Evolutionary conservation across 2,113 vertebrate species (phyloP).

Genomic region (Mixornis gularis): DNA sequence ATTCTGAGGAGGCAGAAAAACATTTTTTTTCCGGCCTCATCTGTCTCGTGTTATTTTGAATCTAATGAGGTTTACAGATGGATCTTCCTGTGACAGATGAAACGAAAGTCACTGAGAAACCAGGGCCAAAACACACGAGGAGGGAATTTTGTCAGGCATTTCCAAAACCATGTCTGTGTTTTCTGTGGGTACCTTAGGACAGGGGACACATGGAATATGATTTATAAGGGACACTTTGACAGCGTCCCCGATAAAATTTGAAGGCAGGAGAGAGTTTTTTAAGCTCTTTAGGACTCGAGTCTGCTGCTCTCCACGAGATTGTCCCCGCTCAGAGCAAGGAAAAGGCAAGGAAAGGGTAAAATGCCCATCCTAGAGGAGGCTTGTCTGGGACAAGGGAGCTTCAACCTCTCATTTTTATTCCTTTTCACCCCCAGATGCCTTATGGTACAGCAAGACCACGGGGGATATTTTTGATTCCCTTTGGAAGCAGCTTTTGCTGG

Average conservation of each 20-base stretch:
- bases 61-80: background rate
- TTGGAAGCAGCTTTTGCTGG: background rate
- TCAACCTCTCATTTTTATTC: background rate
- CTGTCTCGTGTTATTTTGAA: background rate
- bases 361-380: background rate
- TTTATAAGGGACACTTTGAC: background rate
- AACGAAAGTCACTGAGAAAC: background rate
- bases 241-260: background rate
- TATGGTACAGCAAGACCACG: fast-evolving
- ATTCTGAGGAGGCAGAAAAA: background rate
- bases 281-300: fast-evolving
- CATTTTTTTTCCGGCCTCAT: background rate
- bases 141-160: background rate
- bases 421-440: background rate
- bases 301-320: background rate
- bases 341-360: background rate
- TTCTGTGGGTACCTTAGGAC: no score
- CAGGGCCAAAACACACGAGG: background rate
- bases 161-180: background rate
- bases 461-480: background rate
- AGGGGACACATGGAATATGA: background rate
- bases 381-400: background rate
- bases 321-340: background rate
- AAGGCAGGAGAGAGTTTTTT: background rate
- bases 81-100: background rate